Conservation (phyloP, 2,797 vertebrate genomes). For the Sebastolobus altivelis region DNA sequence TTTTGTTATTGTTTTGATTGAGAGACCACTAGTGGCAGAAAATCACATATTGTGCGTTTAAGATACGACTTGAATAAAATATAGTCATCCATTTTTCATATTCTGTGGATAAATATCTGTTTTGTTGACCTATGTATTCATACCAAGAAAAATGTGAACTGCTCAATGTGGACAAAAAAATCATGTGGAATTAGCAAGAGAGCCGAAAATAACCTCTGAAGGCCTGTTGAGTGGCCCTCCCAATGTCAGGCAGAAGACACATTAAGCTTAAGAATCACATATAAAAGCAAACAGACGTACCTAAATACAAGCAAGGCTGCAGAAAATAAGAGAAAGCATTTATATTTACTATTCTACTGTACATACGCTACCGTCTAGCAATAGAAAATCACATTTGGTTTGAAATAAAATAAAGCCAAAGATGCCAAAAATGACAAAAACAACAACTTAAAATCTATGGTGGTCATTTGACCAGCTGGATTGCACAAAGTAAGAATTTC, state of each 20-base stretch:
- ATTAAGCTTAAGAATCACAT: background rate
- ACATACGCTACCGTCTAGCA: background rate
- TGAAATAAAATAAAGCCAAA: background rate
- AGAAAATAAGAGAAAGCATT: conserved; percentile 1
- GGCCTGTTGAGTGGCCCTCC: background rate
- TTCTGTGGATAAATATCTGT: background rate
- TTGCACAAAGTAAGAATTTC: conserved; percentile 6
- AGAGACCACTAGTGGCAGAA: background rate
- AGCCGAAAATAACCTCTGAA: background rate
- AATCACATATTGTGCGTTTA: background rate
- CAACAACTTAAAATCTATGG: background rate
- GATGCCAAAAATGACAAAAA: background rate
- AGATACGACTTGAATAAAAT: background rate
- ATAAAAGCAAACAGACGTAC: background rate
- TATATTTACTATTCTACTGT: background rate
- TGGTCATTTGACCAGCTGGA: background rate
- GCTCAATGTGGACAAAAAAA: background rate
- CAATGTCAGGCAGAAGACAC: background rate
- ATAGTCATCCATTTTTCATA: background rate
- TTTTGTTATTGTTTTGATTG: no score
- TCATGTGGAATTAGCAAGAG: background rate
- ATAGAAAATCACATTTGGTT: background rate
- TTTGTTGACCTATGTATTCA: background rate
- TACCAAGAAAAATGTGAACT: background rate
- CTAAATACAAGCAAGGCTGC: conserved; percentile 2